phyloP scores from a whole-genome alignment of 1,140 invertebrate genomes.

The Carposina sasakii region DNA sequence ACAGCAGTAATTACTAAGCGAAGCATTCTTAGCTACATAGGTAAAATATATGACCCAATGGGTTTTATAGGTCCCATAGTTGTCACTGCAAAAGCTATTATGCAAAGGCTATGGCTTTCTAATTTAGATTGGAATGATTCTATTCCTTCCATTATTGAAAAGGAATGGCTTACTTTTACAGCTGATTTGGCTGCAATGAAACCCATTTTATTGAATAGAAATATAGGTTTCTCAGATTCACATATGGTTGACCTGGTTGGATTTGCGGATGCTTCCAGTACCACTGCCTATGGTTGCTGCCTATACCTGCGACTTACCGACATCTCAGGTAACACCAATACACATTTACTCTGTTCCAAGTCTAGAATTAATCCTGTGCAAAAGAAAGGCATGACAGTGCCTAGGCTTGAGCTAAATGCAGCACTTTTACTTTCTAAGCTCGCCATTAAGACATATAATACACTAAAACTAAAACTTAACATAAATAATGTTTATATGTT shows the following conservation, averaged over 20 bases:
- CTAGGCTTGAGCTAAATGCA: constrained; percentile 33
- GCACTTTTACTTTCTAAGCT: constrained; percentile 28
- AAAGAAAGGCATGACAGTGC: constrained; percentile 25
- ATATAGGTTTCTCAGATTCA: constrained; percentile 1
- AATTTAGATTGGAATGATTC: constrained; percentile 20
- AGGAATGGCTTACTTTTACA: constrained; percentile 11
- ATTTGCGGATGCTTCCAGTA: constrained; percentile 16
- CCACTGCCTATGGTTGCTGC: constrained; percentile 17
- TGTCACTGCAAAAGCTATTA: constrained; percentile 21
- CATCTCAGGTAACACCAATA: not conserved
- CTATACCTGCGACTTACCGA: constrained; percentile 12
- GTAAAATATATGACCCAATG: constrained; percentile 28
- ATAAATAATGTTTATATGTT: constrained; percentile 14
- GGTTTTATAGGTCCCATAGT: constrained; percentile 24
- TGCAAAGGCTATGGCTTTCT: constrained; percentile 21
- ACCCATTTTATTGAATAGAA: constrained; percentile 4
- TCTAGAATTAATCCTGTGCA: constrained; percentile 40
- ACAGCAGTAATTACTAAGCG: constrained; percentile 12
- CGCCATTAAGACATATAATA: constrained; percentile 5
- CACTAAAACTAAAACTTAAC: constrained; percentile 1
- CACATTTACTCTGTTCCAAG: constrained; percentile 19
- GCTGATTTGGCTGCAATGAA: constrained; percentile 4
- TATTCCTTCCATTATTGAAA: not conserved
- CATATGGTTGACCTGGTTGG: constrained; percentile 3
- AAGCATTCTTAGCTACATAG: constrained; percentile 20